phyloP scores from a whole-genome alignment of 2,888 invertebrate species.

The Oxytorus armatus region DNA sequence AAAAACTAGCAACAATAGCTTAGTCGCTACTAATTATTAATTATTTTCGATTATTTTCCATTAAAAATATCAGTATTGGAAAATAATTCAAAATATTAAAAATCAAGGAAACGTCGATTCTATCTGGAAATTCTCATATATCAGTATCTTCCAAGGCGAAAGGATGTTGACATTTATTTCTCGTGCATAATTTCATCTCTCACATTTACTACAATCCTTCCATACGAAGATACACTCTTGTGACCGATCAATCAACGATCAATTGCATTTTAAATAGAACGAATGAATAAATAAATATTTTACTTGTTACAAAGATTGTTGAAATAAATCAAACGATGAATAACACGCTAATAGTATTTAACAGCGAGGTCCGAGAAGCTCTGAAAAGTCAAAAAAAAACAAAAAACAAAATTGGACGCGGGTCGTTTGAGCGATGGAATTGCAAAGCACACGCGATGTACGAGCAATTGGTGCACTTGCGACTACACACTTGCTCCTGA shows the following conservation, averaged over 20 bases:
- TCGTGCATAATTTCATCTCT: slow-evolving; percentile 2
- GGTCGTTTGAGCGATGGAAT: slow-evolving; percentile 40
- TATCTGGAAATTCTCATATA: neutral
- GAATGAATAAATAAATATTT: too few species aligned
- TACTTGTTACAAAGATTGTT: too few species aligned
- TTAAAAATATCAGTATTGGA: too few species aligned
- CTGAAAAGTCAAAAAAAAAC: slow-evolving; percentile 26
- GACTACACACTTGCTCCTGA: neutral
- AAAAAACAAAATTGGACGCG: slow-evolving; percentile 21
- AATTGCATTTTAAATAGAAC: too few species aligned
- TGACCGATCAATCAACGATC: too few species aligned
- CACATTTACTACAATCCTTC: too few species aligned
- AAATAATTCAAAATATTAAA: neutral
- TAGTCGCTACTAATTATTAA: too few species aligned
- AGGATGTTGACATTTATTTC: slow-evolving; percentile 9
- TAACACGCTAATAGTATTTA: slow-evolving; percentile 16
- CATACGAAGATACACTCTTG: too few species aligned
- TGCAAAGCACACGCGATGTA: slow-evolving; percentile 57
- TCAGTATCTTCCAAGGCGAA: neutral
- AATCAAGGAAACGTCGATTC: neutral
- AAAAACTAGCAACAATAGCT: too few species aligned
- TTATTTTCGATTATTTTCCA: too few species aligned
- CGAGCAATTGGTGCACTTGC: slow-evolving; percentile 23
- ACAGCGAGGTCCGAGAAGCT: slow-evolving; percentile 24
- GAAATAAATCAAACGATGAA: neutral